Evolutionary conservation across 2,888 invertebrate species (phyloP).

Genomic region (Limnephilus auricula): DNA sequence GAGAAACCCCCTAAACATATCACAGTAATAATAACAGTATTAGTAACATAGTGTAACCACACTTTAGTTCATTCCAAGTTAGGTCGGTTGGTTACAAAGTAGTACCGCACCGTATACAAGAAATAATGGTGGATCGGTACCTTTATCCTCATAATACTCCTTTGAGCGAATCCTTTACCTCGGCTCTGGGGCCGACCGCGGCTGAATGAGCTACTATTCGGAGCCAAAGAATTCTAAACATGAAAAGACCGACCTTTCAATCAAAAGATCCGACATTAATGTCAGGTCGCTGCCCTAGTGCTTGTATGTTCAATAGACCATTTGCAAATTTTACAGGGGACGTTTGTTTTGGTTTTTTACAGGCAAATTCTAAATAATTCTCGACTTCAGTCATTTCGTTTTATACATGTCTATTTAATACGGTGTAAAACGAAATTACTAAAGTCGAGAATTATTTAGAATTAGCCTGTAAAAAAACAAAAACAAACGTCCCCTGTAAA

Average conservation of each 20-base stretch:
- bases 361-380: too few relatives aligned
- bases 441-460: too few relatives aligned
- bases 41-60: constrained; percentile 14
- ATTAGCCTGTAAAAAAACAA: too few relatives aligned
- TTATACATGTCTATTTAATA: too few relatives aligned
- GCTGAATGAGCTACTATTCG: constrained; percentile 13
- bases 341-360: too few relatives aligned
- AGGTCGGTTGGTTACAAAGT: constrained; percentile 17
- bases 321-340: too few relatives aligned
- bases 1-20: too few relatives aligned
- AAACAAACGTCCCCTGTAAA: too few relatives aligned
- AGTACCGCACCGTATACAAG: neutral
- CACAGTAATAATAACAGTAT: neutral
- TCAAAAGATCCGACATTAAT: constrained; percentile 28
- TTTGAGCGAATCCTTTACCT: constrained; percentile 30
- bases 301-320: too few relatives aligned
- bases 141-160: constrained; percentile 2
- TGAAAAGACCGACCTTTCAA: constrained; percentile 31
- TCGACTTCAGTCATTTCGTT: too few relatives aligned
- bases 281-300: too few relatives aligned
- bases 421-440: too few relatives aligned
- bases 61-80: neutral
- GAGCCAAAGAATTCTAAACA: constrained; percentile 15
- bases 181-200: constrained; percentile 21
- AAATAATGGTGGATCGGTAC: constrained; percentile 18